Percentiles rank a stretch among this genome's conserved stretches.
Evolutionary conservation across 2,888 invertebrate genomes (phyloP).

Genomic region (Lapara coniferarum): DNA sequence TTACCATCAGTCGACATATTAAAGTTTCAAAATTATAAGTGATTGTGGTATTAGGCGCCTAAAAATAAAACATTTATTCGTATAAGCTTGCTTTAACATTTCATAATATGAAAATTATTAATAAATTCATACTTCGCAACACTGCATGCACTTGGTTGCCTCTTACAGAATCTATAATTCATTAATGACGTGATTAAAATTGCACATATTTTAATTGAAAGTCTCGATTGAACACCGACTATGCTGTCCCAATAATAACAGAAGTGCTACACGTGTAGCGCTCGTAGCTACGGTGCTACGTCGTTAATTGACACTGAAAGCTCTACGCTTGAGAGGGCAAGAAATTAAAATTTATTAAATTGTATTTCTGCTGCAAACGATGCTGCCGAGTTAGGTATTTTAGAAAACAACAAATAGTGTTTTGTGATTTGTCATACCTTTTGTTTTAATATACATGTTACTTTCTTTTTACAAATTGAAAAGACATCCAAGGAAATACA

Average conservation of each 20-base stretch:
- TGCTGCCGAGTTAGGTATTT: not conserved
- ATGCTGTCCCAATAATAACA: too few relatives aligned
- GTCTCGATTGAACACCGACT: not conserved
- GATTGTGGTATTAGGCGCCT: not conserved
- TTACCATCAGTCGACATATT: too few relatives aligned
- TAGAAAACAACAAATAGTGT: too few relatives aligned
- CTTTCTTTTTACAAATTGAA: not conserved
- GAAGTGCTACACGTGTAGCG: slow-evolving; percentile 9
- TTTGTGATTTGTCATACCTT: too few relatives aligned
- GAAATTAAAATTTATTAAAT: not conserved
- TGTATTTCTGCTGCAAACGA: not conserved
- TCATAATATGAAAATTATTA: not conserved
- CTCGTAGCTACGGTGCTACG: slow-evolving; percentile 21
- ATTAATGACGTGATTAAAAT: slow-evolving; percentile 15
- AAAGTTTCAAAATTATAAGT: too few relatives aligned
- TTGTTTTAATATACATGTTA: too few relatives aligned
- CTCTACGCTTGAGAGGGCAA: too few relatives aligned
- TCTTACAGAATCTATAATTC: not conserved
- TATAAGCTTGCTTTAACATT: not conserved
- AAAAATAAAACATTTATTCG: not conserved
- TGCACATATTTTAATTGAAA: not conserved
- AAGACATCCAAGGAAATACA: not conserved
- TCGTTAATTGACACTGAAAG: slow-evolving; percentile 3
- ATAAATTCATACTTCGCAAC: not conserved
- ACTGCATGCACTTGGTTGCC: not conserved